phyloP scores from a whole-genome alignment of 1,140 invertebrate species.

The Drosophila busckii region DNA sequence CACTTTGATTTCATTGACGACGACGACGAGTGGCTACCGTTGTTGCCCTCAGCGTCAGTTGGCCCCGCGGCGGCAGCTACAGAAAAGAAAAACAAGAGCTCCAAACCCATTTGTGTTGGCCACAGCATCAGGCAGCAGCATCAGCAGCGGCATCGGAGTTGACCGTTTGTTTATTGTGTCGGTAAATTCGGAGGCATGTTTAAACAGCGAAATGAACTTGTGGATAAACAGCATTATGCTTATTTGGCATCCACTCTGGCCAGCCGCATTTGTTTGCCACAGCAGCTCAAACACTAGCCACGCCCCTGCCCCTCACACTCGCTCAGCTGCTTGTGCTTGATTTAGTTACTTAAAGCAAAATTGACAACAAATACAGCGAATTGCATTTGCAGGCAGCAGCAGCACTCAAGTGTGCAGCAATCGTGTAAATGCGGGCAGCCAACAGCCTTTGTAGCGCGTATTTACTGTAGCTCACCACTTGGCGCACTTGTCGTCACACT shows the following conservation, averaged over 20 bases:
- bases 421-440: too few relatives aligned
- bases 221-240: constrained; percentile 77
- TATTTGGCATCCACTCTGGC: constrained; percentile 75
- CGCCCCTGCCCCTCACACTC: constrained; percentile 17
- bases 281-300: constrained; percentile 14
- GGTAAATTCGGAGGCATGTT: constrained; percentile 75
- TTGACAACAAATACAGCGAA: too few relatives aligned
- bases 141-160: constrained; percentile 36
- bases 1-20: constrained; percentile 60
- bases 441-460: too few relatives aligned
- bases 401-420: too few relatives aligned
- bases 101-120: constrained; percentile 46
- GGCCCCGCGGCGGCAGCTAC: constrained; percentile 40
- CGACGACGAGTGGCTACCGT: constrained; percentile 62
- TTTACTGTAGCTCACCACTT: too few relatives aligned
- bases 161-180: constrained; percentile 68
- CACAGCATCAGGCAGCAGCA: constrained; percentile 17
- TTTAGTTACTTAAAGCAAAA: constrained; percentile 71
- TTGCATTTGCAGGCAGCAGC: too few relatives aligned
- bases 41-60: constrained; percentile 15
- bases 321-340: constrained; percentile 47
- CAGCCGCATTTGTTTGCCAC: constrained; percentile 39
- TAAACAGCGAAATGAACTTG: constrained; percentile 77
- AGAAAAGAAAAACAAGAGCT: constrained; percentile 21
- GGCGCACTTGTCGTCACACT: too few relatives aligned